Conservation (phyloP, 2,888 invertebrate genomes). For the Seira sanloemensis region DNA sequence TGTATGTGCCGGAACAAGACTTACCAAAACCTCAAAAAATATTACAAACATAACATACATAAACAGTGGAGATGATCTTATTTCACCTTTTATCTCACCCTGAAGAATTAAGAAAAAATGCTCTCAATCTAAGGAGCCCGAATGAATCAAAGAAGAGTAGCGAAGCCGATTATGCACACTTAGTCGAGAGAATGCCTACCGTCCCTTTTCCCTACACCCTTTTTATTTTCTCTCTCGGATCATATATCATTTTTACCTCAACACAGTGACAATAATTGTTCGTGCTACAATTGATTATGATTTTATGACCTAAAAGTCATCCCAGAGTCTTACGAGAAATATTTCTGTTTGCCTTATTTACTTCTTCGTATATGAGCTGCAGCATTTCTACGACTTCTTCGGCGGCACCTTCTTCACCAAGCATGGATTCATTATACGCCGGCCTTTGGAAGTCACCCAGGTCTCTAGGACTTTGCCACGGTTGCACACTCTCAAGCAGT, state of each 20-base stretch:
- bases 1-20: not conserved
- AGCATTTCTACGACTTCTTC: slow-evolving; percentile 42
- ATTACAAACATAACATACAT: not conserved
- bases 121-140: not conserved
- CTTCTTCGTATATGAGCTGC: slow-evolving; percentile 59
- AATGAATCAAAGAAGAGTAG: not conserved
- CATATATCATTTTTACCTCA: slow-evolving; percentile 14
- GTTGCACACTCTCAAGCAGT: not conserved
- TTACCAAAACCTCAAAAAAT: not conserved
- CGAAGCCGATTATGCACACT: not conserved
- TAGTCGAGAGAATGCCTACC: too few relatives aligned
- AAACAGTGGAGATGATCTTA: not conserved
- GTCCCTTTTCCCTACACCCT: too few relatives aligned
- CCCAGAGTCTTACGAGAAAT: not conserved
- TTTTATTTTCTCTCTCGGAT: not conserved
- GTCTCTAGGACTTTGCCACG: not conserved
- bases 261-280: slow-evolving; percentile 13
- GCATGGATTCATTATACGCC: not conserved
- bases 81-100: too few relatives aligned
- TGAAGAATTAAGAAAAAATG: too few relatives aligned
- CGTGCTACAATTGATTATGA: slow-evolving; percentile 24
- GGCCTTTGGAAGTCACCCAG: not conserved
- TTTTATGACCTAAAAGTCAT: slow-evolving; percentile 1
- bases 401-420: slow-evolving; percentile 4
- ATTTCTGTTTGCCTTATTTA: slow-evolving; percentile 22